Conservation (phyloP, 2,888 invertebrate genomes). For the Dryomyza anilis region DNA sequence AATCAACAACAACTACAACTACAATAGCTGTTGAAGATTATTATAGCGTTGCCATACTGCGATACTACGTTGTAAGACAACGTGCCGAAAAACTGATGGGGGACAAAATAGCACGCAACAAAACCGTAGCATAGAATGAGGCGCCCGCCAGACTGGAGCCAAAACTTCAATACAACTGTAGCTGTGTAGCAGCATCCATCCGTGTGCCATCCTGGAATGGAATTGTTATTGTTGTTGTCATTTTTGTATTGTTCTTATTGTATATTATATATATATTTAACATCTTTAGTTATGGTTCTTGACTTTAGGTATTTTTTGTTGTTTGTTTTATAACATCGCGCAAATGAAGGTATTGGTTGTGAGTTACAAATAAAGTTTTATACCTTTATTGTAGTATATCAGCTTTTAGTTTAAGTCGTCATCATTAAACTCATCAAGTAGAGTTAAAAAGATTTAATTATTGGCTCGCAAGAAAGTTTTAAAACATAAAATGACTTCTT, state of each 20-base stretch:
- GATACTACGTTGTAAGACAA: slow-evolving; percentile 1
- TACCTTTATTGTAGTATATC: no score
- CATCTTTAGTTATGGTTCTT: neutral
- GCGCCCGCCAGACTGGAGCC: slow-evolving; percentile 25
- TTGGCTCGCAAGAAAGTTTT: no score
- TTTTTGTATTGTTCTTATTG: slow-evolving; percentile 1
- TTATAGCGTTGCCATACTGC: slow-evolving; percentile 9
- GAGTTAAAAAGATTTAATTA: no score
- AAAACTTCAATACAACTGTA: slow-evolving; percentile 8
- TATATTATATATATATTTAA: no score
- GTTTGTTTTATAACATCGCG: neutral
- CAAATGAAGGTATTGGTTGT: no score
- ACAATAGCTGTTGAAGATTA: slow-evolving; percentile 6
- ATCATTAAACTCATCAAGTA: no score
- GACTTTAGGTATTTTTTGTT: neutral
- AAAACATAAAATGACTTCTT: no score
- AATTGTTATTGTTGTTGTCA: neutral
- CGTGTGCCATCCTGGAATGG: neutral
- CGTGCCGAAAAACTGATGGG: no score
- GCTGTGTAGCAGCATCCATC: neutral
- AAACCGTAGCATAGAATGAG: slow-evolving; percentile 5
- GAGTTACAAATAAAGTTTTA: no score
- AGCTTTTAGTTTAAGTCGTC: no score
- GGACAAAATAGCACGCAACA: slow-evolving; percentile 6
- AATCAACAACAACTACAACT: slow-evolving; percentile 12